phyloP scores from a whole-genome alignment of 2,888 invertebrate species.

The Aspidiotus rigidus region DNA sequence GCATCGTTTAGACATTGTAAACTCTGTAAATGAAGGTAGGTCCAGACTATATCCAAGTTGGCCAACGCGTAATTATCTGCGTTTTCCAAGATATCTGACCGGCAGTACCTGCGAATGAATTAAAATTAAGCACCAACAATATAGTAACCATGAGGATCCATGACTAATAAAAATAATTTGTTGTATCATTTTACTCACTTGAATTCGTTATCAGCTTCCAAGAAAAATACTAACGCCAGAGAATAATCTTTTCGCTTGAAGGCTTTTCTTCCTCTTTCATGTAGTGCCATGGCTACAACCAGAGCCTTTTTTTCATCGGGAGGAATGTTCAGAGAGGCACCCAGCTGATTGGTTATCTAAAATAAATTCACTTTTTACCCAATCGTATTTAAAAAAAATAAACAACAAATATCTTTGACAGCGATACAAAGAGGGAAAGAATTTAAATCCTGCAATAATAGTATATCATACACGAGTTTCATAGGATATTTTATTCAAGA shows the following conservation, averaged over 20 bases:
- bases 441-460: too few relatives aligned
- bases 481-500: too few relatives aligned
- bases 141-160: not conserved
- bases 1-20: constrained; percentile 65
- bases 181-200: constrained; percentile 43
- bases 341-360: constrained; percentile 68
- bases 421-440: too few relatives aligned
- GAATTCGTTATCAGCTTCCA: constrained; percentile 69
- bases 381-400: not conserved
- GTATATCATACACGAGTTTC: too few relatives aligned
- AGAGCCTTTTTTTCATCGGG: constrained; percentile 63
- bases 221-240: constrained; percentile 60
- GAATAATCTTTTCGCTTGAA: constrained; percentile 57
- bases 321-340: constrained; percentile 62
- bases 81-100: constrained; percentile 54
- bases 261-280: constrained; percentile 66
- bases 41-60: constrained; percentile 82
- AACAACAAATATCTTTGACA: too few relatives aligned
- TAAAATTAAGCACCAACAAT: constrained; percentile 11
- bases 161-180: not conserved
- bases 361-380: constrained; percentile 12
- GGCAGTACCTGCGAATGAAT: constrained; percentile 51
- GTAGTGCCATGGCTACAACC: constrained; percentile 65
- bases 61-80: constrained; percentile 77
- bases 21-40: constrained; percentile 67